A percentile compares a stretch with the other conserved stretches of the same genome.
Conservation (phyloP, 2,888 invertebrate species). For the Belgica antarctica region DNA sequence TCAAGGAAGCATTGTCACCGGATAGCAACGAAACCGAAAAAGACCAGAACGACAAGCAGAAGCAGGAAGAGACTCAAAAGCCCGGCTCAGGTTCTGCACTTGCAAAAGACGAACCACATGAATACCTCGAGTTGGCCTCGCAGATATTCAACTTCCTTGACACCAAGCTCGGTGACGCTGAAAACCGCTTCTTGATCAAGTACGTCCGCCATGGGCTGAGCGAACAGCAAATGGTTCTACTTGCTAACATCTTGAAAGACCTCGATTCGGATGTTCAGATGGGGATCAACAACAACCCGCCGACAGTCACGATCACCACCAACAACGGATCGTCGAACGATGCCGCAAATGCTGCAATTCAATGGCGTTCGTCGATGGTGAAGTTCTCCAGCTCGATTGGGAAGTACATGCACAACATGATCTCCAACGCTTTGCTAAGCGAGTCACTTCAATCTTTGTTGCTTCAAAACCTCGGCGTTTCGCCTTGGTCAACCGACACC, state of each 20-base stretch:
- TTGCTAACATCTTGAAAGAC: slow-evolving; percentile 86
- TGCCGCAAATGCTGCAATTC: slow-evolving; percentile 47
- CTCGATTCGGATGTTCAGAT: slow-evolving; percentile 81
- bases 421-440: slow-evolving; percentile 68
- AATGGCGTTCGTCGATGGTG: slow-evolving; percentile 55
- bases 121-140: slow-evolving; percentile 84
- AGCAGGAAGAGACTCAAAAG: slow-evolving; percentile 55
- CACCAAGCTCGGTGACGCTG: slow-evolving; percentile 64
- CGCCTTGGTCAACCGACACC: slow-evolving; percentile 66
- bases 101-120: slow-evolving; percentile 75
- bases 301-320: slow-evolving; percentile 6
- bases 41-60: slow-evolving; percentile 58
- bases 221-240: slow-evolving; percentile 84
- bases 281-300: slow-evolving; percentile 14
- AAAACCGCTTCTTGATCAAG: slow-evolving; percentile 60
- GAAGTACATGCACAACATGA: slow-evolving; percentile 62
- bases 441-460: slow-evolving; percentile 69
- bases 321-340: slow-evolving; percentile 28
- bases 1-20: slow-evolving; percentile 88
- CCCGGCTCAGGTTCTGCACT: slow-evolving; percentile 62
- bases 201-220: slow-evolving; percentile 68
- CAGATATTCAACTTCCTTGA: slow-evolving; percentile 84
- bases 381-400: slow-evolving; percentile 54
- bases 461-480: slow-evolving; percentile 71
- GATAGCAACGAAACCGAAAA: slow-evolving; percentile 58